Evolutionary conservation across 37 sponge, comb jelly and placozoan species (phyloP).

Genomic region (Chondrosia reniformis): DNA sequence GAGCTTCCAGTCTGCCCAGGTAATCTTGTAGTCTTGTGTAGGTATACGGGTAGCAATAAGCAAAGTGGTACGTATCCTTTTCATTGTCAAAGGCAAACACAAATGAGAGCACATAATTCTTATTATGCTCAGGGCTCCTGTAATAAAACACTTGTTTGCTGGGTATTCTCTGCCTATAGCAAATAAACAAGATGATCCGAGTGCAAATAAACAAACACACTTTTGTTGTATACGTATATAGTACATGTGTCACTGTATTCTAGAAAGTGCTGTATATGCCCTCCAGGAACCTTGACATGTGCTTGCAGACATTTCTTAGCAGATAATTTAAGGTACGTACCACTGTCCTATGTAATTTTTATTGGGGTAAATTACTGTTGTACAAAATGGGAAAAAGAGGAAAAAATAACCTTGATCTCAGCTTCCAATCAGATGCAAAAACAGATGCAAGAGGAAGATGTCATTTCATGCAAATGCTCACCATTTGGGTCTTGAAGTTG

Average conservation of each 20-base stretch:
- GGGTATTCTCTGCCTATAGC: slow-evolving; percentile 80
- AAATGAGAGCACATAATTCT: slow-evolving; percentile 92
- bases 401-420: too few relatives aligned
- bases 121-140: slow-evolving; percentile 85
- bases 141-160: slow-evolving; percentile 90
- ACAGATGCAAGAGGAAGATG: too few relatives aligned
- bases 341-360: too few relatives aligned
- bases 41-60: slow-evolving; percentile 95
- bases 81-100: slow-evolving; percentile 89
- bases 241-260: neutral
- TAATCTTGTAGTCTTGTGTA: slow-evolving; percentile 70
- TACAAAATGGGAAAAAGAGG: too few relatives aligned
- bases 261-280: too few relatives aligned
- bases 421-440: too few relatives aligned
- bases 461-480: neutral
- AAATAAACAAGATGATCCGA: neutral
- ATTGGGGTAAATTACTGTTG: too few relatives aligned
- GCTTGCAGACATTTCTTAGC: too few relatives aligned
- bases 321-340: too few relatives aligned
- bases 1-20: slow-evolving; percentile 56
- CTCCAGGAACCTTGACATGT: too few relatives aligned
- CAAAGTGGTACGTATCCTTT: slow-evolving; percentile 92
- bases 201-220: neutral
- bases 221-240: neutral
- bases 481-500: slow-evolving; percentile 91